Evolutionary conservation across 2,113 vertebrate species (phyloP).

Genomic region (Phyllostomus hastatus): DNA sequence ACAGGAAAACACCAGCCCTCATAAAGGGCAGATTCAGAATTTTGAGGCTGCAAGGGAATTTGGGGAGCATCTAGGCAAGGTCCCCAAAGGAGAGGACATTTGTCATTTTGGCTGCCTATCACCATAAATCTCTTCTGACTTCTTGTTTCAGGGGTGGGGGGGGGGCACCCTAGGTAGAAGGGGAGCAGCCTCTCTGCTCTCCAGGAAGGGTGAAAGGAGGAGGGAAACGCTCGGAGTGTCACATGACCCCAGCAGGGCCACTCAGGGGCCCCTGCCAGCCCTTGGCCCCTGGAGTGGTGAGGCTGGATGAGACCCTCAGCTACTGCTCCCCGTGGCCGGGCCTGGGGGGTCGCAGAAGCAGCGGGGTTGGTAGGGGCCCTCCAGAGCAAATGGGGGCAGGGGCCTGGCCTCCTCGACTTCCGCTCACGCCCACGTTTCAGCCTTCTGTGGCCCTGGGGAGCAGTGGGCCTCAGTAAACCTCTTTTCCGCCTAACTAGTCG

Average conservation of each 20-base stretch:
- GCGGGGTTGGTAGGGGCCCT: not conserved
- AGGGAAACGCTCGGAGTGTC: not conserved
- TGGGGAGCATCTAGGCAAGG: not conserved
- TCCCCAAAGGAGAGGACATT: not conserved
- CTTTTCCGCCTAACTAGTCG: not conserved
- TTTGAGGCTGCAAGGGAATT: not conserved
- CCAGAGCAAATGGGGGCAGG: not conserved
- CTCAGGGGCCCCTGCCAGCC: not conserved
- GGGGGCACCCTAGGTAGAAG: not conserved
- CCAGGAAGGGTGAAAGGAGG: not conserved
- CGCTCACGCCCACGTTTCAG: not conserved
- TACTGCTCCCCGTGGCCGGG: not conserved
- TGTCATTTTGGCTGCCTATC: not conserved
- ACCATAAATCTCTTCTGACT: not conserved
- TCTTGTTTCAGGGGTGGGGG: not conserved
- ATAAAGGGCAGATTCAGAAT: not conserved
- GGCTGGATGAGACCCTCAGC: not conserved
- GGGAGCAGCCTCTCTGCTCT: not conserved
- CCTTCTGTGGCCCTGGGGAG: not conserved
- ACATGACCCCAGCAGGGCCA: not conserved
- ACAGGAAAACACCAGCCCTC: not conserved
- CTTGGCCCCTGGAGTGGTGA: fast-evolving
- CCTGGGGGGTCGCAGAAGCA: not conserved
- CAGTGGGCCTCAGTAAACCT: fast-evolving
- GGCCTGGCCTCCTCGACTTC: not conserved